phyloP scores from a whole-genome alignment of 1,140 invertebrate genomes.

The Brachystomella parvula region DNA sequence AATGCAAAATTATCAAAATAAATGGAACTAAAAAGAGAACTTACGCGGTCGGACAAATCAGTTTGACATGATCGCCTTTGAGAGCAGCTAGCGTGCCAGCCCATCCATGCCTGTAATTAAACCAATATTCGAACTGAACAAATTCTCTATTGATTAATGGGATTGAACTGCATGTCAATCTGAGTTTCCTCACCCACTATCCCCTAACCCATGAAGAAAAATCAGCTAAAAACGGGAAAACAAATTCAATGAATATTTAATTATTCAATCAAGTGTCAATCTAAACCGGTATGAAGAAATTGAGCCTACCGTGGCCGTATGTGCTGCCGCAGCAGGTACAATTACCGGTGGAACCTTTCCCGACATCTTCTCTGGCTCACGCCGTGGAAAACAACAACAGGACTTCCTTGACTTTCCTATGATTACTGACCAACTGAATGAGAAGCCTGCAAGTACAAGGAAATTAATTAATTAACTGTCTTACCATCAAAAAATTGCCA shows the following conservation, averaged over 20 bases:
- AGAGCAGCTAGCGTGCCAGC: constrained; percentile 71
- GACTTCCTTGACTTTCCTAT: not conserved
- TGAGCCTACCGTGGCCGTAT: constrained; percentile 45
- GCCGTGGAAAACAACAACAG: not conserved
- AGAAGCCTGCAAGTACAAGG: not conserved
- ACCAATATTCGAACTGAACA: not conserved
- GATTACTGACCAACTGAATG: not conserved
- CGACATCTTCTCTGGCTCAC: not conserved
- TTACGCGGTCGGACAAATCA: constrained; percentile 88
- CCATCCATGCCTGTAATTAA: constrained; percentile 77
- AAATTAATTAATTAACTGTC: not conserved
- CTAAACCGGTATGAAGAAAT: not conserved
- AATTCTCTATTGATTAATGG: not conserved
- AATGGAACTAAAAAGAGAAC: too few relatives aligned
- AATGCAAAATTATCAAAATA: constrained; percentile 18
- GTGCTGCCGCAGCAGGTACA: constrained; percentile 43
- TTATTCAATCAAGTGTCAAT: not conserved
- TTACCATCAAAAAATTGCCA: not conserved
- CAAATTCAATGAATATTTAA: constrained; percentile 6
- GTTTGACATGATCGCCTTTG: constrained; percentile 73
- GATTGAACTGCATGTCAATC: not conserved
- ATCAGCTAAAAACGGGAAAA: constrained; percentile 45
- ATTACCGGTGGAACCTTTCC: constrained; percentile 39
- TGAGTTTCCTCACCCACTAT: constrained; percentile 47
- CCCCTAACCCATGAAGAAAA: constrained; percentile 53